phyloP scores from a whole-genome alignment of 2,888 invertebrate genomes.

The Dryobota labecula region DNA sequence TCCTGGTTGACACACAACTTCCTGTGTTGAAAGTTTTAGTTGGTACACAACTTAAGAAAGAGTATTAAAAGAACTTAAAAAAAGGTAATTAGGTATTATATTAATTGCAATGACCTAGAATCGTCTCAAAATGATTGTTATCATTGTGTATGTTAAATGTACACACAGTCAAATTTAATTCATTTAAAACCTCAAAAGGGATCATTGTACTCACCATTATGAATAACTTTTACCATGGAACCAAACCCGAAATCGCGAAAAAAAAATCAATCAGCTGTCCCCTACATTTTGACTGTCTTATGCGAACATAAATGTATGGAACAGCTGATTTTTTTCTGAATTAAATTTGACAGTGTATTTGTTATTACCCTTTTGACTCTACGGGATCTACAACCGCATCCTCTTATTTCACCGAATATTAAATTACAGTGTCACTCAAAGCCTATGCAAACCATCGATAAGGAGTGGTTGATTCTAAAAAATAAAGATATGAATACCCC shows the following conservation, averaged over 20 bases:
- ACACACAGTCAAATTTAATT: too few relatives aligned
- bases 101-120: background rate
- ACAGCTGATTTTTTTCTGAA: too few relatives aligned
- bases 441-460: conserved; percentile 79
- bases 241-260: too few relatives aligned
- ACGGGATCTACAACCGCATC: conserved; percentile 35
- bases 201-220: too few relatives aligned
- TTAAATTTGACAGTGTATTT: too few relatives aligned
- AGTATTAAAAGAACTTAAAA: too few relatives aligned
- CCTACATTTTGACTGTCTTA: too few relatives aligned
- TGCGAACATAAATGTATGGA: too few relatives aligned
- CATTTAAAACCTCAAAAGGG: too few relatives aligned
- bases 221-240: too few relatives aligned
- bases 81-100: too few relatives aligned
- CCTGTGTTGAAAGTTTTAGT: conserved; percentile 32
- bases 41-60: background rate
- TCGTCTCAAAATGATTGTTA: background rate
- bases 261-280: too few relatives aligned
- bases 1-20: conserved; percentile 28
- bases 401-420: conserved; percentile 52
- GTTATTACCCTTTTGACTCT: conserved; percentile 19
- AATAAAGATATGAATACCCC: conserved; percentile 80
- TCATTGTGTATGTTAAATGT: background rate
- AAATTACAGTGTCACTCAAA: conserved; percentile 68
- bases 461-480: conserved; percentile 68